These are phyloP conservation scores for Scelioninae gen. 1 DNA, from an alignment of 2,888 invertebrate genomes.

Conservation along the genomic window DNA sequence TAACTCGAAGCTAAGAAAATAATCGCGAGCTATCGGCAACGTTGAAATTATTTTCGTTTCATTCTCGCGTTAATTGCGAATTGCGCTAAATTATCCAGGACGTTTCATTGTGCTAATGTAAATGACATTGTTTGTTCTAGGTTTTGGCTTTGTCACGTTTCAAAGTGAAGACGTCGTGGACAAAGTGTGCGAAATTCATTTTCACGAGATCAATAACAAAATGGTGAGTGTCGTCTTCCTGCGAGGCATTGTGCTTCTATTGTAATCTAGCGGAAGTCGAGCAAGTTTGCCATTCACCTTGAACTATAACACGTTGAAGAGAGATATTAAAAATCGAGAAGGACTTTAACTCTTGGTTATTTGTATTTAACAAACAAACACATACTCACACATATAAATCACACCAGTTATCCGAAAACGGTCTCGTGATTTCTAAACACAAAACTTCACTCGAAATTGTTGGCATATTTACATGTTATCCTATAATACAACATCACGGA, in stretches of 20 bases:
- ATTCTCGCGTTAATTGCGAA: conserved; percentile 32
- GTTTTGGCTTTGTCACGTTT: conserved; percentile 96
- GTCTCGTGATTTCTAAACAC: conserved; percentile 45
- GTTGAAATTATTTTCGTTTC: conserved; percentile 39
- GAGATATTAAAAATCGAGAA: conserved; percentile 81
- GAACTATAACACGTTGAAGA: conserved; percentile 63
- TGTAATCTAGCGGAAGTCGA: conserved; percentile 46
- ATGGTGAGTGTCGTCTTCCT: conserved; percentile 92
- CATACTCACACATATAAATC: conserved; percentile 40
- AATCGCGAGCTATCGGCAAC: conserved; percentile 3
- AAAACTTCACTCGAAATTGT: conserved; percentile 61
- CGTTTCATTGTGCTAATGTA: conserved; percentile 30
- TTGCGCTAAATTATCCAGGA: conserved; percentile 30
- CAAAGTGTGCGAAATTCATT: conserved; percentile 95
- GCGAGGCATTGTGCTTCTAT: conserved; percentile 42
- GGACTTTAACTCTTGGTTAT: conserved; percentile 75
- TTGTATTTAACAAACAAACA: conserved; percentile 80
- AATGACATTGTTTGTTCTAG: conserved; percentile 87
- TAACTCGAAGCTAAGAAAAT: conserved; percentile 33
- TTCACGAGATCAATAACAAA: conserved; percentile 96
- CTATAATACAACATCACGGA: conserved; percentile 8
- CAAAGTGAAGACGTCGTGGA: conserved; percentile 96
- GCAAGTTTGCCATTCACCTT: conserved; percentile 85
- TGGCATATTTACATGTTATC: conserved; percentile 50
- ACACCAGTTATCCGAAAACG: conserved; percentile 58